phyloP scores from a whole-genome alignment of 2,888 invertebrate genomes.

The Cantharis flavilabris region DNA sequence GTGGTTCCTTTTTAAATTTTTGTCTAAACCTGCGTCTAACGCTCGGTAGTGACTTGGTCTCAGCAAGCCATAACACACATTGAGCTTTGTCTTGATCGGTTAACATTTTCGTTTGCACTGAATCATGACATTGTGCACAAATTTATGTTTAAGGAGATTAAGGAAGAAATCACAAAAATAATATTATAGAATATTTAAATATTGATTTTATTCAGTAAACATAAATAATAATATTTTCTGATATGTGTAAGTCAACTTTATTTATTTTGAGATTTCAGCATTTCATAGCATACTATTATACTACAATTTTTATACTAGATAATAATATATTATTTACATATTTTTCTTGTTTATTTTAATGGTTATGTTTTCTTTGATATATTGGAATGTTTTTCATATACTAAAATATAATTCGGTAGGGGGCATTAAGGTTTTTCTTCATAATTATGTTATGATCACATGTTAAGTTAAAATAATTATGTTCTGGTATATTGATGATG shows the following conservation, averaged over 20 bases:
- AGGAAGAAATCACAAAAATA: neutral
- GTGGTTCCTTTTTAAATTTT: neutral
- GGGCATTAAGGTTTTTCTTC: no score
- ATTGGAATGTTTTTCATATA: no score
- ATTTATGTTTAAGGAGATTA: neutral
- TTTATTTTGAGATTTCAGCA: neutral
- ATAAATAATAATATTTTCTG: neutral
- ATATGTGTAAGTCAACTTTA: no score
- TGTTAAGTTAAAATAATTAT: no score
- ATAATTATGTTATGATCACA: no score
- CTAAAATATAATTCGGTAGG: no score
- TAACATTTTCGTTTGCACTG: neutral
- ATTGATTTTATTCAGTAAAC: neutral
- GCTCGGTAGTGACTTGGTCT: neutral
- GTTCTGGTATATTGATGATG: no score
- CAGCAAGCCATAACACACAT: neutral
- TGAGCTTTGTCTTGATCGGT: neutral
- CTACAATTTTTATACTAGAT: no score
- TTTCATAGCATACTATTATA: neutral
- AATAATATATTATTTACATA: no score
- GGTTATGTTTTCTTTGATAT: no score
- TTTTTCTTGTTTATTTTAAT: no score
- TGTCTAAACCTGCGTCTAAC: neutral
- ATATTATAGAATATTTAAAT: neutral
- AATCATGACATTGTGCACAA: neutral